Evolutionary conservation across 2,888 invertebrate species (phyloP).

Genomic region (Idaea dimidiata): DNA sequence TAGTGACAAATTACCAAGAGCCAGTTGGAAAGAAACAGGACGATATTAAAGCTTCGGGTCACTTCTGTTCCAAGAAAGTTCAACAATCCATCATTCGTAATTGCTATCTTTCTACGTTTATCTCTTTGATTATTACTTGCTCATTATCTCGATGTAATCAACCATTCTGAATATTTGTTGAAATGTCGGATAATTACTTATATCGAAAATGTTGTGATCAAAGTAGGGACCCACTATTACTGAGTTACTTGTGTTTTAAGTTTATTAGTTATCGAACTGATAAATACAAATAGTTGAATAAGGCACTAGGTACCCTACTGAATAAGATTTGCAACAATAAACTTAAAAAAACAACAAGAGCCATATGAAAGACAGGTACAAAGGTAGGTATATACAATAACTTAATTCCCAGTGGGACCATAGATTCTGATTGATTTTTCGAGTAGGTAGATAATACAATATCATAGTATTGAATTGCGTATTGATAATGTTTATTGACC

Average conservation of each 20-base stretch:
- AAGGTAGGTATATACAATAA: too few relatives aligned
- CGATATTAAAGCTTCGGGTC: conserved; percentile 65
- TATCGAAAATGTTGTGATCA: conserved; percentile 2
- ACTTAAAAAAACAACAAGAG: neutral
- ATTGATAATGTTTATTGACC: too few relatives aligned
- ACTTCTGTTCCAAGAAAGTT: conserved; percentile 58
- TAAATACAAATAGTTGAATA: neutral
- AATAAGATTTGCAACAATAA: neutral
- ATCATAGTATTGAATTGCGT: too few relatives aligned
- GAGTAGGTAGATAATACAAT: too few relatives aligned
- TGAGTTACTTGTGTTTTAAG: neutral
- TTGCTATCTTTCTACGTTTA: conserved; percentile 61
- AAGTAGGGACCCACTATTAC: neutral
- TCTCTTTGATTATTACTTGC: conserved; percentile 60
- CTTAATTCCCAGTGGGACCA: too few relatives aligned
- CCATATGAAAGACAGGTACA: neutral
- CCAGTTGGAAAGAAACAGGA: conserved; percentile 56
- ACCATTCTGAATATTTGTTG: conserved; percentile 21
- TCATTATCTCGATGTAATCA: conserved; percentile 29
- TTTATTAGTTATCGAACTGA: neutral
- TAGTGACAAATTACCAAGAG: conserved; percentile 59
- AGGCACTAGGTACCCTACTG: neutral
- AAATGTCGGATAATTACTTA: conserved; percentile 7
- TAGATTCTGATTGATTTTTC: too few relatives aligned
- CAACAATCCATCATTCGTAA: conserved; percentile 71